Percentiles rank a stretch among this genome's conserved stretches.
Evolutionary conservation across 2,113 vertebrate genomes (phyloP).

Genomic region (Heterochromis multidens): DNA sequence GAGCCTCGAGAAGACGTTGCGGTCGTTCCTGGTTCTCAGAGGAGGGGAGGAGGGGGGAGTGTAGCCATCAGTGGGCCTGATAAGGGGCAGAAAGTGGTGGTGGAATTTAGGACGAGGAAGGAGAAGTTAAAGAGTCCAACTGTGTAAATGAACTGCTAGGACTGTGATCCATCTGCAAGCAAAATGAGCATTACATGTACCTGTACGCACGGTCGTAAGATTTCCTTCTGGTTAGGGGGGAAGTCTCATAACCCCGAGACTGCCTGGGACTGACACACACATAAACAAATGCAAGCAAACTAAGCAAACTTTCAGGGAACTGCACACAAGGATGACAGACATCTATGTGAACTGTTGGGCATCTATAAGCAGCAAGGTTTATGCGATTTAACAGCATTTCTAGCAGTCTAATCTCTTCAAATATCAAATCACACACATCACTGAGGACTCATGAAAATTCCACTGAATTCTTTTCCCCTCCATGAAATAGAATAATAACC

Average conservation of each 20-base stretch:
- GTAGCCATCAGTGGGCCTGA: slow-evolving; percentile 88
- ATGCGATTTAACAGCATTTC: neutral
- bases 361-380: neutral
- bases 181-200: slow-evolving; percentile 71
- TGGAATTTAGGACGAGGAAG: neutral
- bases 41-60: slow-evolving; percentile 95
- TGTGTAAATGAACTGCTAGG: neutral
- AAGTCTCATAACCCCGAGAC: slow-evolving; percentile 87
- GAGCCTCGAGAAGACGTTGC: slow-evolving; percentile 96
- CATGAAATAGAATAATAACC: neutral
- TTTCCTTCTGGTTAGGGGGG: slow-evolving; percentile 88
- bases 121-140: neutral
- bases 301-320: neutral
- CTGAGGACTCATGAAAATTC: neutral
- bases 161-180: neutral
- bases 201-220: slow-evolving; percentile 92
- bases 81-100: neutral
- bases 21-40: slow-evolving; percentile 89
- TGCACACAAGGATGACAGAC: neutral
- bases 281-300: slow-evolving; percentile 30
- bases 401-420: slow-evolving; percentile 1
- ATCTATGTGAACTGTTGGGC: neutral
- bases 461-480: neutral
- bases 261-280: slow-evolving; percentile 85
- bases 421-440: neutral